Evolutionary conservation across 30 jellyfish, hydroid and myxozoan species (phyloP), one percentile per base, ranked within the genome.

Genomic region (Hydractinia echinata): DNA sequence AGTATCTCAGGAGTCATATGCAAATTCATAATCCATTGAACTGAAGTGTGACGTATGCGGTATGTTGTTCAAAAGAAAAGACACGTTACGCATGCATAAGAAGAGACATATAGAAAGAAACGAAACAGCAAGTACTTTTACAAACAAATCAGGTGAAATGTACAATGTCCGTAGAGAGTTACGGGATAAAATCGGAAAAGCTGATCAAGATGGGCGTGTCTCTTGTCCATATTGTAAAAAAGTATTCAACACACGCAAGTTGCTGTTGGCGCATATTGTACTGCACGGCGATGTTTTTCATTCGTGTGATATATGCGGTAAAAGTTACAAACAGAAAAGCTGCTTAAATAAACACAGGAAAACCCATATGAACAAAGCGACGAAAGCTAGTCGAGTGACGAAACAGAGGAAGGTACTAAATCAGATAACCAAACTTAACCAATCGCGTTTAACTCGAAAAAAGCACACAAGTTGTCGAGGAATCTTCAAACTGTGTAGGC

Each of bases 11-110:
- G 16, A 64, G 39, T 2, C 74, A 64, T 13, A 64, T 71, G 61
- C 60, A 48, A n/a, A 71, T 71, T n/a, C 81, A 71, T 60, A 50
- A 15, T 19, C 81, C 11, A 30, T 71, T 55, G 81, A 71, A 52
- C 61, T 71, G 13, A 71, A 71, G 61, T 71, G 81, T 52, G 81
- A 71, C 61, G 51, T 71, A 30, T 71, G 81, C 3, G n/a, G 61
- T 50, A 50, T 71, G 55, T 55, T 71, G 10, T 71, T 71, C 6
- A 71, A 71, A n/a, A 48, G 81, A 20, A 55, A 60, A 20, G 81
- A 71, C 51, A 71, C 81, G 9, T 71, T 71, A 50, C 81, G 81
- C n/a, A 50, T 71, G 39, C 81, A 71, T 3, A 71, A 71, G 81
- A 71, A 71, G 51, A 55, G 81, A 6, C 81, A 71, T 20, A 20